Evolutionary conservation across 2,888 invertebrate genomes (phyloP).

Genomic region (Cotesia congregata): DNA sequence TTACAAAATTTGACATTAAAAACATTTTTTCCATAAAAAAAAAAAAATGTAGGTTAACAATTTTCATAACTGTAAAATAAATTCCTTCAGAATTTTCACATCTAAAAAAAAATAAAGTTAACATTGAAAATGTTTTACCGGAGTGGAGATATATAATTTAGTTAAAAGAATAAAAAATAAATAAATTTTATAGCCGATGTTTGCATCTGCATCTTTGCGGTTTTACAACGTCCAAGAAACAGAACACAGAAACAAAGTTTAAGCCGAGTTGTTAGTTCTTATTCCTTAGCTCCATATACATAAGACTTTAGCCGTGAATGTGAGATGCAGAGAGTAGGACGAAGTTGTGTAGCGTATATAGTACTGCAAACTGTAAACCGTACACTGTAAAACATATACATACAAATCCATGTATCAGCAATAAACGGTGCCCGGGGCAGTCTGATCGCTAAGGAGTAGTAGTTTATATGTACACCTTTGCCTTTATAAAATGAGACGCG

Average conservation of each 20-base stretch:
- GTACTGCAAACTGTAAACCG: too few species aligned
- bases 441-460: slow-evolving; percentile 11
- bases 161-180: background rate
- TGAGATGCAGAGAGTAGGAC: background rate
- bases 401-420: slow-evolving; percentile 24
- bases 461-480: background rate
- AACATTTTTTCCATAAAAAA: too few species aligned
- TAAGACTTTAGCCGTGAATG: too few species aligned
- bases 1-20: too few species aligned
- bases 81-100: too few species aligned
- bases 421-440: slow-evolving; percentile 37
- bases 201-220: background rate
- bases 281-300: too few species aligned
- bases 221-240: slow-evolving; percentile 28
- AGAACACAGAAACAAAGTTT: background rate
- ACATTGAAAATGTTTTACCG: slow-evolving; percentile 12
- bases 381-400: too few species aligned
- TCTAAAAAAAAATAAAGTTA: background rate
- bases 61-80: too few species aligned
- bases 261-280: too few species aligned
- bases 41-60: too few species aligned
- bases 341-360: too few species aligned
- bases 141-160: background rate
- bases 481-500: background rate
- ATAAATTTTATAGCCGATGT: slow-evolving; percentile 8